These are phyloP conservation scores for Nyctalus aviator DNA, from an alignment of 2,797 vertebrate species.

Conservation along the genomic window DNA sequence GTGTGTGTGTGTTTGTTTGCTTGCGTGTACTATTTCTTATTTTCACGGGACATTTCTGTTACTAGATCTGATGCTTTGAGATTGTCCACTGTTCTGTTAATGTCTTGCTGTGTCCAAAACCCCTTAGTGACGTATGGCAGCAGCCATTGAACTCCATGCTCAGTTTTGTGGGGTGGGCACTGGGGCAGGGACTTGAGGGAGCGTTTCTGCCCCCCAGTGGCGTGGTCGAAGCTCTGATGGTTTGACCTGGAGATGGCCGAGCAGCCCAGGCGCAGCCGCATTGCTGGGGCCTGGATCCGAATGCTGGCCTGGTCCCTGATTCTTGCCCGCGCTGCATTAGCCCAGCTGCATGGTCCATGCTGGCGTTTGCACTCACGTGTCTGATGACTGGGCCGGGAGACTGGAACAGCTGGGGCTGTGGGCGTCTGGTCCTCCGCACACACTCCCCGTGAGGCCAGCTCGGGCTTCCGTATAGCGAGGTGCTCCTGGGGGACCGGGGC, in stretches of 20 bases:
- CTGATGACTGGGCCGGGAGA: neutral
- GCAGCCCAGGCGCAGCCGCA: accelerated
- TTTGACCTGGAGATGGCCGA: neutral
- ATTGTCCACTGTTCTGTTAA: neutral
- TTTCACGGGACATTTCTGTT: neutral
- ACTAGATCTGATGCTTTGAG: neutral
- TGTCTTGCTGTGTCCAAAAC: neutral
- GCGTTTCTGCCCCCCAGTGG: neutral
- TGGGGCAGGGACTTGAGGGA: neutral
- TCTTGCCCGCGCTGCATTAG: neutral
- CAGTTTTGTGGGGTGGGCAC: neutral
- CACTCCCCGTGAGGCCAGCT: neutral
- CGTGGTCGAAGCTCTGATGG: neutral
- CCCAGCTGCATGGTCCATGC: neutral
- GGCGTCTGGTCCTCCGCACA: neutral
- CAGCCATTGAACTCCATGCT: neutral
- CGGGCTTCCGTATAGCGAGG: neutral
- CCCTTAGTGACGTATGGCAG: neutral
- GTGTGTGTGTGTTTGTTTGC: too few species aligned
- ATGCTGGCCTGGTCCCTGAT: neutral
- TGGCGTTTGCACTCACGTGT: accelerated
- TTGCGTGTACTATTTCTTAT: neutral
- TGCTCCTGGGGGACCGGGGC: neutral
- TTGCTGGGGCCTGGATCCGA: neutral
- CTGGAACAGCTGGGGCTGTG: neutral